phyloP scores from a whole-genome alignment of 2,113 vertebrate genomes.

The Mus pahari region DNA sequence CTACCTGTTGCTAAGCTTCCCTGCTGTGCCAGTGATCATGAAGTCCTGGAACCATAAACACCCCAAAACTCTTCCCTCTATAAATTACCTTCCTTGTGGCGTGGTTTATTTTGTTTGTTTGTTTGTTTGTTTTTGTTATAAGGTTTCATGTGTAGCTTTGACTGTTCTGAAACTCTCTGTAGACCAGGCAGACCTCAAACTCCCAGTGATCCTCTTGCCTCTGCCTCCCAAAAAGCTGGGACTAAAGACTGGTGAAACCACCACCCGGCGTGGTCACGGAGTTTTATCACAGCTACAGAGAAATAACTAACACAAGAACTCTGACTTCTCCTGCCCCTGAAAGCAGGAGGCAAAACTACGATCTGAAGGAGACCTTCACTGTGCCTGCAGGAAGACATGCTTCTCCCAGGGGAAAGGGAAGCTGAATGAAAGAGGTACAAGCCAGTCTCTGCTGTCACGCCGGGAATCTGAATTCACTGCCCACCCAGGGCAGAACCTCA shows the following conservation, averaged over 20 bases:
- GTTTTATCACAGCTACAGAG: neutral
- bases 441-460: no score
- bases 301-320: neutral
- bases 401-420: neutral
- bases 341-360: neutral
- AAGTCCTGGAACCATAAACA: neutral
- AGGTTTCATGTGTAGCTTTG: no score
- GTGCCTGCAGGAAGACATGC: neutral
- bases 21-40: neutral
- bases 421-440: no score
- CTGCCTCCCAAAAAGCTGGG: no score
- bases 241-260: no score
- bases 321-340: neutral
- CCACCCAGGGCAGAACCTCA: no score
- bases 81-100: neutral
- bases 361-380: neutral
- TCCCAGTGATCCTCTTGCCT: no score
- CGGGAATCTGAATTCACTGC: no score
- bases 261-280: neutral
- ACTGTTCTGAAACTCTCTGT: no score
- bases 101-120: no score
- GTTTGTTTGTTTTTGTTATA: no score
- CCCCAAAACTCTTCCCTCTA: neutral
- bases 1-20: neutral
- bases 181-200: no score